Base-by-base conservation (phyloP, 2,888 invertebrate genomes). In the Diplazon laetatorius region DNA sequence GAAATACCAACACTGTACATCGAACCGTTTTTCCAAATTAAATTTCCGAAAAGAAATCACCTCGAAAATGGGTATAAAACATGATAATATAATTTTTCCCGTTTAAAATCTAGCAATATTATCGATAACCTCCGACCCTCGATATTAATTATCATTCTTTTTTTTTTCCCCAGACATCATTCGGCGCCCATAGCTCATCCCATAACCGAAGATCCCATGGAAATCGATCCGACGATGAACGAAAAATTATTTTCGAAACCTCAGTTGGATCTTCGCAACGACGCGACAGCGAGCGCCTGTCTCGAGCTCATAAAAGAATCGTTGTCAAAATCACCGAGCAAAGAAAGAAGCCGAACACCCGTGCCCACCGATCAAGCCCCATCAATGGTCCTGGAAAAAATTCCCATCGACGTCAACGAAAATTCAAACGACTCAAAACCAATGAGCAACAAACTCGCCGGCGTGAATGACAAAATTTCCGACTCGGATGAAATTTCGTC, bases 301-400 rank as follows among this genome's bases (percentile, higher is more conserved):
- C 82, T 91, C 9, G 92, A 92, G 84, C 86, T 92, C 72, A 87
- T 92, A 44, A 91, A 91, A 83, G 92, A 92, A 82, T 89, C 90
- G 14, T 89, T 91, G 81, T 89, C 92, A 83, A 87, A 88, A 68
- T 88, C 88, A 6, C 85, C 87, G 37, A 90, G 85, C 83, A 86
- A 90, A 85, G 89, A 91, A 83, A 85, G 90, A 48, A 86, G 86
- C 77, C 92, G 89, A 86, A 91, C 87, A 86, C 91, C 86, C 82
- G 89, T 87, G 85, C 88, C 83, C 68, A 81, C 80, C 82, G 85
- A 84, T 60, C 86, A 75, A 86, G n/a, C n/a, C n/a, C 87, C 82
- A 88, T 87, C 80, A 89, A 86, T 74, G 46, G 78, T 46, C 42
- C 46, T 59, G 30, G 50, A 71, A 46, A 76, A 74, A 55, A 35